Base-by-base conservation (phyloP, 2,113 vertebrate species). In the Corynorhinus townsendii region DNA sequence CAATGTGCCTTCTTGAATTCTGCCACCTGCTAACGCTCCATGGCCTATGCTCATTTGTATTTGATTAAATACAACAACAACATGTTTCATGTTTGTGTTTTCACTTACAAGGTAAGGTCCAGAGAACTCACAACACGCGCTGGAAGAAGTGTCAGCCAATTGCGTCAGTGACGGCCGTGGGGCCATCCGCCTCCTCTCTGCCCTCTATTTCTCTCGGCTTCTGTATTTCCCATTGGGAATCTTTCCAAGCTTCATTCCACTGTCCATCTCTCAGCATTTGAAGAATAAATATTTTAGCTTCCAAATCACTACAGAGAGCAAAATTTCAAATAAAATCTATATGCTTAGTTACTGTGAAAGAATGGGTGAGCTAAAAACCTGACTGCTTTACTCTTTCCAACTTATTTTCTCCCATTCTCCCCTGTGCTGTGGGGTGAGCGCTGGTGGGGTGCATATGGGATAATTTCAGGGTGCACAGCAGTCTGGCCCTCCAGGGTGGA, bases 1-100 rank as follows among this genome's bases (percentile, higher is more conserved):
- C 9, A 56, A 56, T 33, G n/a, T 94, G 35, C 52, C 91, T 40
- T 75, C 87, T 96, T 95, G 72, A 56, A 94, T 94, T 97, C 90
- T 88, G 54, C 22, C 1, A 94, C 62, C 93, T 94, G 30, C 35
- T 12, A 88, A 54, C 24, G 38, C 75, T 77, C 72, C 66, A 1
- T 26, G 66, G 35, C 2, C 33, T 76, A 30, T 5, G 59, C 7
- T 59, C 35, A 30, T 86, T 85, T 69, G 20, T 45, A 43, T 77
- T 84, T 82, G 77, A 33, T 59, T 56, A 5, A 12, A 76, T 8
- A 68, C 30, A 68, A n/a, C 30, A 62, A 62, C 26, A 54, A 80
- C 35, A 28, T 17, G 4, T 82, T 71, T 75, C 33, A 20, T 11
- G 1, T 71, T 84, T 95, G 16, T 12, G n/a, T 83, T 56, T 77